phyloP scores from a whole-genome alignment of 2,113 vertebrate genomes.

The Alouatta palliata region DNA sequence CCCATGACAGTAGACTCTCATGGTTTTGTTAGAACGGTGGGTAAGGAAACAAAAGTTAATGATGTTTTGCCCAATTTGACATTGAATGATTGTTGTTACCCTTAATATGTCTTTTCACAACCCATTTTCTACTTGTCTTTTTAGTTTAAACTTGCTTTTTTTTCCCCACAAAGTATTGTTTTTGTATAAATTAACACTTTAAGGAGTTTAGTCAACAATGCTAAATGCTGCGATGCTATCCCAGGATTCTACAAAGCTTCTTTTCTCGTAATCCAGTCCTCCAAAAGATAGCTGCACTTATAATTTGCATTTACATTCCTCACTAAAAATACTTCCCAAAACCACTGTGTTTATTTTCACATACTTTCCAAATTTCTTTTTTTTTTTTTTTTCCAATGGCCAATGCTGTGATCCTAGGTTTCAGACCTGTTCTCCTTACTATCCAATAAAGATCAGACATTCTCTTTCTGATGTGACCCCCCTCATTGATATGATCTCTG shows the following conservation, averaged over 20 bases:
- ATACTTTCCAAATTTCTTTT: not conserved
- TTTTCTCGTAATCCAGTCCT: not conserved
- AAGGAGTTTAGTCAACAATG: not conserved
- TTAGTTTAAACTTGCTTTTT: not conserved
- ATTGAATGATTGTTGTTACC: not conserved
- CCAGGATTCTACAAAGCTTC: accelerated
- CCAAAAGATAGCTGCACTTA: not conserved
- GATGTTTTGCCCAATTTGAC: not conserved
- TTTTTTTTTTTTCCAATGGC: not conserved
- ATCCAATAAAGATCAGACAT: not conserved
- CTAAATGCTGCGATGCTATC: not conserved
- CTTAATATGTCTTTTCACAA: not conserved
- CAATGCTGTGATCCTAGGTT: not conserved
- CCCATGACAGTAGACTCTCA: not conserved
- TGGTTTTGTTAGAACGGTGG: not conserved
- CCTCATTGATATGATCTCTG: not conserved
- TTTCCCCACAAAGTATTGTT: not conserved
- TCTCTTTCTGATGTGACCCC: not conserved
- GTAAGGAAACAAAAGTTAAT: not conserved
- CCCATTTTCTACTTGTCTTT: not conserved
- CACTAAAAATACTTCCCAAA: not conserved
- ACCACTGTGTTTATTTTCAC: not conserved
- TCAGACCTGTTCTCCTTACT: not conserved
- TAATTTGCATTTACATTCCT: not conserved
- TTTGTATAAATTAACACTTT: not conserved